These are phyloP conservation scores for Acipenser transmontanus DNA, from an alignment of 2,797 vertebrate genomes.

Conservation along the genomic window DNA sequence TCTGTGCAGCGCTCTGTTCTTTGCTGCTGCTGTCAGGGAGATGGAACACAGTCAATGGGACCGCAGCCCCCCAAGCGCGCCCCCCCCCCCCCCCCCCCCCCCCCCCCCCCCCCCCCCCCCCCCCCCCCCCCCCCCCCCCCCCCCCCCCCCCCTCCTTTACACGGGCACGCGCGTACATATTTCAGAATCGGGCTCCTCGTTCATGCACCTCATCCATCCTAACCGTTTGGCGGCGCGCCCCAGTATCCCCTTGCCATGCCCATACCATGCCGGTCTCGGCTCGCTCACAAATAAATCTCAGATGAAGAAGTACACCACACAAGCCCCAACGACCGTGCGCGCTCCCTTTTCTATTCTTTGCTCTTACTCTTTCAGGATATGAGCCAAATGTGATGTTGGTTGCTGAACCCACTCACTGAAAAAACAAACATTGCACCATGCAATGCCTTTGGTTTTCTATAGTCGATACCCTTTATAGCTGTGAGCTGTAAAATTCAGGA, in stretches of 20 bases:
- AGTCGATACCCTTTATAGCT: not conserved
- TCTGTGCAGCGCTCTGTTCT: constrained; percentile 30
- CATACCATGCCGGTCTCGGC: too few species aligned
- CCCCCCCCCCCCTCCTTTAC: constrained; percentile 36
- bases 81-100: constrained; percentile 34
- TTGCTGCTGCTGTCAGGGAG: constrained; percentile 66
- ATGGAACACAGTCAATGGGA: constrained; percentile 72
- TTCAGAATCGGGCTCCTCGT: constrained; percentile 15
- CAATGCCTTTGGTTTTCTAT: not conserved
- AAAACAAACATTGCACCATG: not conserved
- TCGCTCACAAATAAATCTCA: not conserved
- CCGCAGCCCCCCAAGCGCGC: constrained; percentile 70
- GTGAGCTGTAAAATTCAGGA: not conserved
- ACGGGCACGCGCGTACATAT: constrained; percentile 9
- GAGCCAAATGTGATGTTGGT: not conserved
- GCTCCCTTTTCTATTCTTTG: constrained; percentile 1
- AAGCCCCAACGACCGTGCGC: constrained; percentile 7
- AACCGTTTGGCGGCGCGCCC: not conserved
- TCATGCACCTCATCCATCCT: constrained; percentile 51
- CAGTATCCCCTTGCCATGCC: too few species aligned
- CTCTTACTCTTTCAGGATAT: constrained; percentile 12
- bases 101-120: constrained; percentile 34
- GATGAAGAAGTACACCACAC: constrained; percentile 7
- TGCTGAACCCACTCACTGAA: not conserved
- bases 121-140: constrained; percentile 62